Base-by-base conservation (phyloP, 2,113 vertebrate species). In the Ia io region DNA sequence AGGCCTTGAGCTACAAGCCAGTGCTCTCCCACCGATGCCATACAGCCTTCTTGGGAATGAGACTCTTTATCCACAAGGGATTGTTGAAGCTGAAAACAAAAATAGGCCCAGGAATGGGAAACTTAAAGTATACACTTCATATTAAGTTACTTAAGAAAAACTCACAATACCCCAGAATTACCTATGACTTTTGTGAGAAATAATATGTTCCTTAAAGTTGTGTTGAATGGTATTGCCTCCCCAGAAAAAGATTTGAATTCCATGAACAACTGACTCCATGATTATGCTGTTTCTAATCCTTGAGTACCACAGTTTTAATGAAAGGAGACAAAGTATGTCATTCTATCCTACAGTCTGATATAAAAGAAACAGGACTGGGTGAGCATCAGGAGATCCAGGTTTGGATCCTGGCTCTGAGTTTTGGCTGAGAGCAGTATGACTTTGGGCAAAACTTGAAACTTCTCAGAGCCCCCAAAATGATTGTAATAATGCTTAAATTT, bases 351-450 rank as follows among this genome's bases (percentile, higher is more conserved):
- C 2, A 3, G 32, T 0, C 10, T 14, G 25, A 8, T 12, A 4
- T 51, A 20, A 23, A 53, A 25, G 77, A 40, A 42, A 23, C 4
- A 28, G 5, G 13, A 49, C 9, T 0, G 40, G 56, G 30, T 13
- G 4, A 12, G 3, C 23, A 25, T 6, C 12, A 0, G 8, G 28
- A 22, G 28, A 35, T 0, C 11, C 18, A 1, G n/a, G 32, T 67
- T 53, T 22, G 23, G 44, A 56, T 77, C 40, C 40, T 49, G 14
- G 4, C 37, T 78, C n/a, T 69, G 59, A 74, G 40, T 37, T 84
- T 10, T 73, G 16, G 35, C 28, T 25, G 28, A 69, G 25, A 59
- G 25, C 73, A 59, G 5, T 9, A 8, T 28, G 63, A 80, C 11
- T 9, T 37, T 7, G 13, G 44, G 17, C 37, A 85, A 59, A 76